A percentile compares a stretch with the other conserved stretches of the same genome.
Evolutionary conservation across 2,888 invertebrate genomes (phyloP).

Genomic region (Gastrophysa polygoni): DNA sequence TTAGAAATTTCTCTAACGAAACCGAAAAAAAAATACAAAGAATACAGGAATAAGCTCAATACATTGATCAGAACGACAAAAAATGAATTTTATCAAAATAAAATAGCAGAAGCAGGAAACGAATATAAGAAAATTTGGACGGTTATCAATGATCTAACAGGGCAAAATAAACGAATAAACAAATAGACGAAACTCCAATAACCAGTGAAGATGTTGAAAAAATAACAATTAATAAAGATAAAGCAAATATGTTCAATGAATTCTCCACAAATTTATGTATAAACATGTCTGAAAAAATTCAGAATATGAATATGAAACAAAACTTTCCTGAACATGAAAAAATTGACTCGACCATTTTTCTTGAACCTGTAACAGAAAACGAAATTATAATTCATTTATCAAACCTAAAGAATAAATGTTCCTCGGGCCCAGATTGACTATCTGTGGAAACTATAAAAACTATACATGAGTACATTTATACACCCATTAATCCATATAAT

Average conservation of each 20-base stretch:
- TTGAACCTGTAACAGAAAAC: too few species aligned
- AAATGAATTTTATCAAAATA: conserved; percentile 21
- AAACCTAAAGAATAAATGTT: neutral
- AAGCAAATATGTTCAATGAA: too few species aligned
- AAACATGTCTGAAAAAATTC: too few species aligned
- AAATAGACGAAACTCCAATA: too few species aligned
- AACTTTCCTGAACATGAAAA: too few species aligned
- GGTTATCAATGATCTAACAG: conserved; percentile 15
- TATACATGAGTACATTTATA: neutral
- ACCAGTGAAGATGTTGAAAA: too few species aligned
- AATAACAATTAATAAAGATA: too few species aligned
- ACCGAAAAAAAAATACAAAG: conserved; percentile 12
- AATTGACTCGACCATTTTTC: too few species aligned
- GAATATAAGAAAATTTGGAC: conserved; percentile 16
- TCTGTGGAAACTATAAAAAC: neutral
- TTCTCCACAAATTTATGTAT: too few species aligned
- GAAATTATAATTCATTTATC: neutral
- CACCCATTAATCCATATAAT: neutral
- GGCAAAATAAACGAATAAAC: neutral
- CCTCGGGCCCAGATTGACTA: neutral
- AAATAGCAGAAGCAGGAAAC: conserved; percentile 14
- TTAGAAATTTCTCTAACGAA: too few species aligned
- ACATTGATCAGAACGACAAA: conserved; percentile 13
- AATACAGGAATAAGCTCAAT: conserved; percentile 20
- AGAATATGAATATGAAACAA: too few species aligned